Base-by-base conservation (phyloP, 2,888 invertebrate species). In the Lagria hirta region DNA sequence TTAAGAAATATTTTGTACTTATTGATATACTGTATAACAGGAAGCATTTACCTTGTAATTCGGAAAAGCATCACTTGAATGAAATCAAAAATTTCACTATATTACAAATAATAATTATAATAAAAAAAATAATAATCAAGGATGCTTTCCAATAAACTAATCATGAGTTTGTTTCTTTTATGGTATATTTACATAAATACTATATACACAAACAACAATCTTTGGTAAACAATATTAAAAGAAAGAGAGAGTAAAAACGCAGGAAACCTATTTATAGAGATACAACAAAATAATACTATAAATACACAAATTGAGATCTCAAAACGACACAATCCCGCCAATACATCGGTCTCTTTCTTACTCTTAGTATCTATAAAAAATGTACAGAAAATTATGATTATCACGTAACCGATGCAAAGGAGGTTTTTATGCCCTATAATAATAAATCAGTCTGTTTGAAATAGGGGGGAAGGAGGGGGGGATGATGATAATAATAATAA, bases 161-260 rank as follows among this genome's bases (percentile, higher is more conserved):
- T 14, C 14, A 14, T 34, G 40, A 45, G 40, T 38, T 34, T 44
- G 26, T 47, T 50, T 53, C 47, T 51, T 49, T 45, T 51, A 44
- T 38, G 50, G 44, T 51, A 59, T 67, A 68, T 68, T 46, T 67
- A 68, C 66, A 68, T 64, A 65, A 65, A 68, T 65, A 67, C 63
- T 66, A 64, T 69, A n/a, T n/a, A n/a, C n/a, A 69, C 65, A 66
- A 48, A 63, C 58, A 69, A 68, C 66, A 67, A 70, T 69, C 69
- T 70, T 70, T 70, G 70, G 70, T 66, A 62, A 66, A 62, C 49
- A 60, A 61, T 6, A 63, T 49, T 28, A 27, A 47, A 38, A 23
- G 30, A 30, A 15, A 22, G 21, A 57, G 48, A 60, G 58, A 37
- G 23, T 16, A 47, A 41, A 22, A 22, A 42, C 27, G 10, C 23